Percentiles rank a stretch among this genome's conserved stretches.
Evolutionary conservation across 2,113 vertebrate species (phyloP).

Genomic region (Phalacrocorax aristotelis): DNA sequence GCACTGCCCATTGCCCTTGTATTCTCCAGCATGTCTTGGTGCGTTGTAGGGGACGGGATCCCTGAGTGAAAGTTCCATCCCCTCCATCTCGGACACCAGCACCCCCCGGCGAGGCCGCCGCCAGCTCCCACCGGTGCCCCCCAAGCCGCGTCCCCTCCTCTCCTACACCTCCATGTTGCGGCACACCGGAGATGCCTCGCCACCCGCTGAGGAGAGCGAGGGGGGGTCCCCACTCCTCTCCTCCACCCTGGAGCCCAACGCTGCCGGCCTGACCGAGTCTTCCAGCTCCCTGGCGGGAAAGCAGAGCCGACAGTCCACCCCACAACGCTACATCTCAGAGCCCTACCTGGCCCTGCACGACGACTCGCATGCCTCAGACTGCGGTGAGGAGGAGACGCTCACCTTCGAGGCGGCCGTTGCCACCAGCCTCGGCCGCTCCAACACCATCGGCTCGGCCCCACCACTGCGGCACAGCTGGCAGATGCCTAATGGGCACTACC

Average conservation of each 20-base stretch:
- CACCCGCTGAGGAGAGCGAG: conserved; percentile 69
- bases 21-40: background rate
- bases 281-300: conserved; percentile 64
- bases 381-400: conserved; percentile 88
- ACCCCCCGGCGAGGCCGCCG: conserved; percentile 88
- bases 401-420: conserved; percentile 94
- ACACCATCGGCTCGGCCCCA: conserved; percentile 89
- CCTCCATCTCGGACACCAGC: conserved; percentile 84
- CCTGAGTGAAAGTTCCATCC: conserved; percentile 84
- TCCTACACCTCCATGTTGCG: conserved; percentile 91
- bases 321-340: conserved; percentile 95
- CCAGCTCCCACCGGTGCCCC: conserved; percentile 92
- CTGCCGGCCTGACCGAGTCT: conserved; percentile 70
- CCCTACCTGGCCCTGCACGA: conserved; percentile 91
- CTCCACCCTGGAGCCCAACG: conserved; percentile 56
- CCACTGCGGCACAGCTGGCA: conserved; percentile 94
- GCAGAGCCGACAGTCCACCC: conserved; percentile 81
- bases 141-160: conserved; percentile 90
- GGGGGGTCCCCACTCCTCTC: conserved; percentile 70
- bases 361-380: conserved; percentile 82
- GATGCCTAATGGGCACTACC: conserved; percentile 93
- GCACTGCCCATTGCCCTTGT: background rate
- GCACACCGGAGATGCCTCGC: conserved; percentile 73
- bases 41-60: conserved; percentile 79
- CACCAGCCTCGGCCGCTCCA: conserved; percentile 89